Base-by-base conservation (phyloP, 2,113 vertebrate species). In the Sinosuthora webbiana region DNA sequence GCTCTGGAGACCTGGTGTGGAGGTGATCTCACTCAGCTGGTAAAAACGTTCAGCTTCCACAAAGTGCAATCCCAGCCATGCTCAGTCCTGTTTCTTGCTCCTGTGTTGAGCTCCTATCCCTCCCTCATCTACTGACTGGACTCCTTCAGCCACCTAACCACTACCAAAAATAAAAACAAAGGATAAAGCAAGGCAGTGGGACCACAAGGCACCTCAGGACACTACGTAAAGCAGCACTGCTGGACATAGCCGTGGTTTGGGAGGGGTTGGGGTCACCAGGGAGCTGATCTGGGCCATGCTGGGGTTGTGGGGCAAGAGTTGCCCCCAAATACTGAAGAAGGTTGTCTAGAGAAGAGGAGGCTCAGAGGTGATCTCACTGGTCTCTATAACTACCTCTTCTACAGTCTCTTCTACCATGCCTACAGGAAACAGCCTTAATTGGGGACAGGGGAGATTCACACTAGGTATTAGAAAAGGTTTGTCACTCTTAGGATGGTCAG, bases 11-110 rank as follows among this genome's bases (percentile, higher is more conserved):
- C 4, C 21, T 27, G 47, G 27, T 3, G 8, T 27, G 22, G 7
- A 3, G 17, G 27, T 8, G 28, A 60, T 16, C 0, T 0, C n/a
- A n/a, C n/a, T 5, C 0, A 0, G 22, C 30, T 0, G 4, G 25
- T 62, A 19, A 56, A 67, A 74, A 62, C 6, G 18, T 44, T 50
- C 7, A 17, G 8, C 33, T 27, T 57, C 87, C 6, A 25, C 21
- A 35, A 53, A 59, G 31, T 8, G 1, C 42, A 57, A 35, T 39
- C 13, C 16, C 22, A 65, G 22, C 33, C 53, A 15, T 3, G 30
- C 35, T 89, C 20, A 10, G 4, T 15, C 45, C n/a, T 19, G 17
- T 13, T 62, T 42, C 25, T 50, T 50, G 60, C 64, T 80, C 37
- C 65, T 41, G 9, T 50, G 71, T 70, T 33, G 8, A 52, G 25